These are phyloP conservation scores for Lampris megalopsis DNA, from an alignment of 2,113 vertebrate genomes.

Conservation along the genomic window DNA sequence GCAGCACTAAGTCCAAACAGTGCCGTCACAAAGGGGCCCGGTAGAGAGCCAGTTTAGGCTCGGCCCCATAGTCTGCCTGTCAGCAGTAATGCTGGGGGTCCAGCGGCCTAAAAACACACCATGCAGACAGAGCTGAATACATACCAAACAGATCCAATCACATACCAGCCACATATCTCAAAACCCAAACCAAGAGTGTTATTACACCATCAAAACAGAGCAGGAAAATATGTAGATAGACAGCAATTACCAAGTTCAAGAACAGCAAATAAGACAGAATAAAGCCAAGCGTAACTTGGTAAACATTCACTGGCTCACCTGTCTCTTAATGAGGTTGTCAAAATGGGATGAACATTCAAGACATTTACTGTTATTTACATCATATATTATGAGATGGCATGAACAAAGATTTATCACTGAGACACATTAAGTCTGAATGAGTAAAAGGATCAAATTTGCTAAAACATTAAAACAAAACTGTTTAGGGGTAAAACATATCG, in stretches of 20 bases:
- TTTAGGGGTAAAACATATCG: too few species aligned
- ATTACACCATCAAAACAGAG: neutral
- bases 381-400: neutral
- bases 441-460: too few species aligned
- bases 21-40: conserved; percentile 61
- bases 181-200: neutral
- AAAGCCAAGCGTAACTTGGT: too few species aligned
- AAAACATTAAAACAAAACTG: too few species aligned
- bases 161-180: conserved; percentile 1
- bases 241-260: too few species aligned
- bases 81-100: conserved; percentile 71
- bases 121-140: conserved; percentile 35
- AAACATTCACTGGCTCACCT: too few species aligned
- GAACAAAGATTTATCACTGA: neutral
- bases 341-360: too few species aligned
- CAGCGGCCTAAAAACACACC: conserved; percentile 28
- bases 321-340: too few species aligned
- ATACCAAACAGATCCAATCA: conserved; percentile 6
- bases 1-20: conserved; percentile 68
- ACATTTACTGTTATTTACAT: too few species aligned
- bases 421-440: too few species aligned
- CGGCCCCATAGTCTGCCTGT: conserved; percentile 64
- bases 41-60: conserved; percentile 38
- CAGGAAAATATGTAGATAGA: too few species aligned
- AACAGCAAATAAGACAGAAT: too few species aligned